Percentiles rank a stretch among this genome's conserved stretches.
Evolutionary conservation across 2,888 invertebrate genomes (phyloP).

Genomic region (Rhaphigaster nebulosa): DNA sequence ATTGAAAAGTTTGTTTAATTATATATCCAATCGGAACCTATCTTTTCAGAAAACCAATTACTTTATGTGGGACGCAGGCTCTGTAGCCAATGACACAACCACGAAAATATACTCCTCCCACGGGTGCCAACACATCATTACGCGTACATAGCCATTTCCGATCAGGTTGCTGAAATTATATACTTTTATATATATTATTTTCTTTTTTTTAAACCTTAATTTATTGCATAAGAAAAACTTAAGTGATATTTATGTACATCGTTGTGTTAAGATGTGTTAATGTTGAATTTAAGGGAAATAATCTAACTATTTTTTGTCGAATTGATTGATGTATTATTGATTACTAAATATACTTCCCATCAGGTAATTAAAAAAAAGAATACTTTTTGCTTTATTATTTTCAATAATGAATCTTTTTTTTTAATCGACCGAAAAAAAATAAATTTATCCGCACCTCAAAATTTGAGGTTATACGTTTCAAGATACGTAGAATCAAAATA

Average conservation of each 20-base stretch:
- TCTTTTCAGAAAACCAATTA: background rate
- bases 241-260: background rate
- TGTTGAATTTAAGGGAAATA: too few relatives aligned
- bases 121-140: background rate
- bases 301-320: too few relatives aligned
- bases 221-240: background rate
- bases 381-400: too few relatives aligned
- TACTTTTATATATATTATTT: background rate
- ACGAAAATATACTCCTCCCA: slow-evolving; percentile 3
- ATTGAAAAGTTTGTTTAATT: background rate
- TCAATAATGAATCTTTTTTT: too few relatives aligned
- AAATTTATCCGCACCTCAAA: too few relatives aligned
- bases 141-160: background rate
- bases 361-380: too few relatives aligned
- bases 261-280: too few relatives aligned
- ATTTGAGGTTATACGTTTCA: too few relatives aligned
- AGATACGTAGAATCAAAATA: too few relatives aligned
- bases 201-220: background rate
- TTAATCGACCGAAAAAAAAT: too few relatives aligned
- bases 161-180: background rate
- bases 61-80: background rate
- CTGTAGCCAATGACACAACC: background rate
- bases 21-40: background rate
- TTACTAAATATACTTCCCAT: too few relatives aligned
- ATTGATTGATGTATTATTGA: too few relatives aligned